Evolutionary conservation across 2,113 vertebrate species (phyloP), one percentile per base, ranked within the genome.

Genomic region (Galbula dea): DNA sequence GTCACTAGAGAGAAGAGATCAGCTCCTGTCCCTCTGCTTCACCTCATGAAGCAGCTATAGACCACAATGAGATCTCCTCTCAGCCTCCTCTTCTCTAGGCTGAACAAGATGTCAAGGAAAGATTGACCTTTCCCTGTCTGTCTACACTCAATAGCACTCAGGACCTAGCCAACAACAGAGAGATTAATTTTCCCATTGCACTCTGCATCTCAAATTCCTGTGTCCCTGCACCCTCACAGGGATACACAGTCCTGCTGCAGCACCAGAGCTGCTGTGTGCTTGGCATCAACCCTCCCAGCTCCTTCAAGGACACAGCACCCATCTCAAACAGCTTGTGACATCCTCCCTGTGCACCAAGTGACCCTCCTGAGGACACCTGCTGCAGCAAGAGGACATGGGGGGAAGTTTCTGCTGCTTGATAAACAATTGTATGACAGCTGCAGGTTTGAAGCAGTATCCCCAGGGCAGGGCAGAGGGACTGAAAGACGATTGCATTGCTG

Each of bases 181-280:
- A 17, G 15, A 29, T 74, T 61, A 0, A 18, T 57, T 62, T 85
- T n/a, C 15, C 16, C 12, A 22, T 34, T 18, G 12, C 34, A 39
- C 26, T 43, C 7, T 17, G 29, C 49, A 20, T 29, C 21, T 65
- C 67, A 23, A 12, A 24, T 8, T n/a, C 15, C 37, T 32, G 46
- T 0, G 5, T 34, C 29, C 14, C 2, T 29, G 12, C n/a, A 22
- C 11, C 36, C 14, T 51, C n/a, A 20, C 41, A 18, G 78, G 1
- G 4, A 32, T 2, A 26, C 1, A 0, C 61, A 48, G 45, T 45
- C 36, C 21, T 2, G 0, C 21, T 2, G 0, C 39, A 39, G 39
- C 37, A 24, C 23, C 71, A 75, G 27, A 71, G 34, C 37, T 39
- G 15, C 48, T 11, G 58, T 22, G 24, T 36, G 68, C 54, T n/a